Evolutionary conservation across 2,797 vertebrate genomes (phyloP), one percentile per base, ranked within the genome.

Genomic region (Poecilia velifera): DNA sequence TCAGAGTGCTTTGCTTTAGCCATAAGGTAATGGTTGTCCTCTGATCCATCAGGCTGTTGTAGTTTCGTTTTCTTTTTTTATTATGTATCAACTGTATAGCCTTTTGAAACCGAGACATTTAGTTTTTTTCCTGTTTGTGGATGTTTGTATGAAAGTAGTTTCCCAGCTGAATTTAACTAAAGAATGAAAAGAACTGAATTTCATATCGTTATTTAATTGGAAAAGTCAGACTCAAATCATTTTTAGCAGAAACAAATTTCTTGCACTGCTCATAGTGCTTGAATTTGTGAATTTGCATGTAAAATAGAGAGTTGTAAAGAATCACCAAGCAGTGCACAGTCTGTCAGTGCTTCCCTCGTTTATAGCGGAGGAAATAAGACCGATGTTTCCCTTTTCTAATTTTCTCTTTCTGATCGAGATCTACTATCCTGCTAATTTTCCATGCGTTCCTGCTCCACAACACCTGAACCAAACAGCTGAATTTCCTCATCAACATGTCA

Each of bases 1-100:
- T 73, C 47, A 73, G 71, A 84, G 72, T 72, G 53, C 80, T 82
- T n/a, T 25, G 39, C 74, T 82, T 57, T 73, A 73, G 77, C 74
- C 53, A 3, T 87, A 59, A 74, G 28, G 75, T 72, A 57, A 74
- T 85, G 7, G 82, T 73, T 82, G 36, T 66, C 43, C 14, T 82
- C 53, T 76, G 72, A n/a, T 76, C 31, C 73, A 66, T 66, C 13
- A 66, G 16, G 7, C 62, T 22, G 28, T 51, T 79, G 47, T 64
- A 25, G 0, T 68, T 76, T 73, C 0, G 6, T n/a, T 1, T 55
- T n/a, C 12, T 4, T n/a, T n/a, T 55, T 10, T 55, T n/a, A 13
- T 25, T 18, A 36, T 9, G 31, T 66, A 22, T 20, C 34, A 39
- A 39, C 34, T 64, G 6, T 8, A 36, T 64, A 64, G 62, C 6